Percentiles rank a stretch among this genome's conserved stretches.
These are phyloP conservation scores for Drosophila pseudotakahashii DNA, from an alignment of 2,888 invertebrate genomes.

Conservation along the genomic window DNA sequence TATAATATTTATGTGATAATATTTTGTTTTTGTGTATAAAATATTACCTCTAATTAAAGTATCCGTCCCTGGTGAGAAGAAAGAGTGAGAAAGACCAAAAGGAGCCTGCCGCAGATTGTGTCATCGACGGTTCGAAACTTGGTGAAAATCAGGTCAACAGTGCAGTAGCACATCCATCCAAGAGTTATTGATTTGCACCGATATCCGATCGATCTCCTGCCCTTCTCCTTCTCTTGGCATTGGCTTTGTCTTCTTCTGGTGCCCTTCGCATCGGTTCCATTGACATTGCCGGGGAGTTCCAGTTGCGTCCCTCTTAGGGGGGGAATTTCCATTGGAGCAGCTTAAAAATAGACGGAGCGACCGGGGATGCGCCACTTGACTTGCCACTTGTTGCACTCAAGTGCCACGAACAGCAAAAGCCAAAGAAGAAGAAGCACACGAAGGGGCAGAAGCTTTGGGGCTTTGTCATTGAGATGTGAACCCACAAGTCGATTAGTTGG, in stretches of 20 bases:
- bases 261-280: conserved; percentile 63
- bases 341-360: conserved; percentile 69
- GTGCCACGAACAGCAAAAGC: conserved; percentile 57
- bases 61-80: conserved; percentile 20
- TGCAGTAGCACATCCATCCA: conserved; percentile 62
- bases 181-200: conserved; percentile 47
- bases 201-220: conserved; percentile 40
- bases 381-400: conserved; percentile 80
- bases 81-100: conserved; percentile 13
- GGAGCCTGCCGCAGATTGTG: conserved; percentile 48
- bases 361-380: conserved; percentile 73
- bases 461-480: conserved; percentile 69
- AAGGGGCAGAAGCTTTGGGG: conserved; percentile 57
- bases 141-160: conserved; percentile 66
- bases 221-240: conserved; percentile 51
- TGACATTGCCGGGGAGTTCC: conserved; percentile 31
- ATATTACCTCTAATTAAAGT: too few species aligned
- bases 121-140: conserved; percentile 42
- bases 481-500: conserved; percentile 75
- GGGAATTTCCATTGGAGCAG: conserved; percentile 63
- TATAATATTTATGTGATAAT: too few species aligned
- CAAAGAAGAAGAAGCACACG: conserved; percentile 37
- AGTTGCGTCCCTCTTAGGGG: conserved; percentile 11
- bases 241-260: conserved; percentile 48
- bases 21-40: too few species aligned